A percentile compares a stretch with the other conserved stretches of the same genome.
phyloP scores from a whole-genome alignment of 2,113 vertebrate genomes.

The Neotoma lepida region DNA sequence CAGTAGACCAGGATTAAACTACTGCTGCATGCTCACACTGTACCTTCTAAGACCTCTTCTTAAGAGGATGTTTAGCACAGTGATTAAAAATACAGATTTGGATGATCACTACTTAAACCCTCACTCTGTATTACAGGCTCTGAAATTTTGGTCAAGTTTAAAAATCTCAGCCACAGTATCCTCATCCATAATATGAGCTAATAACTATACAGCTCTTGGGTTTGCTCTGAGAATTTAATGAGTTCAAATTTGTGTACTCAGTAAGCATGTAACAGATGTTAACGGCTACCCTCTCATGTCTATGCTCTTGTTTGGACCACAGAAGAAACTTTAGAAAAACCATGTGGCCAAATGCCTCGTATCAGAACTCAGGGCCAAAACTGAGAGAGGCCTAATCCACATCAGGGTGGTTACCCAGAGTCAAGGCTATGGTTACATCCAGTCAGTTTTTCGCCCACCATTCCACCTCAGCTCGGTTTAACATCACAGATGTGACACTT shows the following conservation, averaged over 20 bases:
- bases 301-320: not conserved
- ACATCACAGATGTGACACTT: not conserved
- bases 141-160: not conserved
- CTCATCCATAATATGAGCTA: not conserved
- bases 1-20: not conserved
- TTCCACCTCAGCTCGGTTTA: not conserved
- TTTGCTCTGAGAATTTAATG: not conserved
- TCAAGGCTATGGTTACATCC: not conserved
- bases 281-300: not conserved
- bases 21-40: not conserved
- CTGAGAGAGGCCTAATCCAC: not conserved
- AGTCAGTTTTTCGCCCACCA: not conserved
- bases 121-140: constrained; percentile 26
- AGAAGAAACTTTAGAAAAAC: constrained; percentile 5
- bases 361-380: not conserved
- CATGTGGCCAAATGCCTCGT: not conserved
- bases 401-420: not conserved
- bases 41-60: not conserved
- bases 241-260: not conserved
- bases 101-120: not conserved
- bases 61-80: not conserved
- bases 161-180: not conserved
- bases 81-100: constrained; percentile 1
- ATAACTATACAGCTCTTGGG: not conserved
- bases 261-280: not conserved